Percentiles rank a stretch among this genome's conserved stretches.
phyloP scores from a whole-genome alignment of 1,140 invertebrate genomes.

The Ips typographus region DNA sequence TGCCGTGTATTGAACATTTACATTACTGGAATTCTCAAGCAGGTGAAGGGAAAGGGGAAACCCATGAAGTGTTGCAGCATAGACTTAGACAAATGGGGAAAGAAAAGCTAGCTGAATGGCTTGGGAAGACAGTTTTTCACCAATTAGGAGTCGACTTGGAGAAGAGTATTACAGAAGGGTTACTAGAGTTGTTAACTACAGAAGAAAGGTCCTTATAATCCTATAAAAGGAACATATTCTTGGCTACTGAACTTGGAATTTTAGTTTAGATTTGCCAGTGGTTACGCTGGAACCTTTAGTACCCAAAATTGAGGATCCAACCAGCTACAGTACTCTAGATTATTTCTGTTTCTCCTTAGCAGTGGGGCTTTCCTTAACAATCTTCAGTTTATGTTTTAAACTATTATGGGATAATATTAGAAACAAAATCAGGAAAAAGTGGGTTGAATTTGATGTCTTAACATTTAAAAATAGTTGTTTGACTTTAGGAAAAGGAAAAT shows the following conservation, averaged over 20 bases:
- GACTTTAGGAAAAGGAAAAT: slow-evolving; percentile 30
- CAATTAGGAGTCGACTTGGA: slow-evolving; percentile 59
- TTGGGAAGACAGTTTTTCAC: slow-evolving; percentile 60
- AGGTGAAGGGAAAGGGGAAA: slow-evolving; percentile 57
- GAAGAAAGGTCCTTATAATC: neutral
- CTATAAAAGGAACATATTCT: neutral
- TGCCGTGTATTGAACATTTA: slow-evolving; percentile 58
- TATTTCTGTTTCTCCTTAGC: slow-evolving; percentile 40
- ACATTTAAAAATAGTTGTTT: neutral
- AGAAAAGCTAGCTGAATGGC: slow-evolving; percentile 60
- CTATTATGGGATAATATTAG: slow-evolving; percentile 15
- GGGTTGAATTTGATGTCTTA: neutral
- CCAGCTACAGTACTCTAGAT: slow-evolving; percentile 42
- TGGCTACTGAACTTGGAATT: neutral
- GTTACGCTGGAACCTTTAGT: slow-evolving; percentile 35
- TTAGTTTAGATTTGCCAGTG: slow-evolving; percentile 8
- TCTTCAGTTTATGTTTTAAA: slow-evolving; percentile 35
- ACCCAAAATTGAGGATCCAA: slow-evolving; percentile 37
- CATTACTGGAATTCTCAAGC: slow-evolving; percentile 59
- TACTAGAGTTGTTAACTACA: slow-evolving; percentile 20
- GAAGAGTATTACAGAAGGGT: slow-evolving; percentile 48
- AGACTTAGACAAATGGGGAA: slow-evolving; percentile 60
- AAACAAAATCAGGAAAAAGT: slow-evolving; percentile 19
- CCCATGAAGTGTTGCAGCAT: slow-evolving; percentile 56
- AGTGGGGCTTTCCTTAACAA: slow-evolving; percentile 33